A percentile compares a stretch with the other conserved stretches of the same genome.
Conservation (phyloP, 30 jellyfish, hydroid and myxozoan species). For the Sanderia malayensis region DNA sequence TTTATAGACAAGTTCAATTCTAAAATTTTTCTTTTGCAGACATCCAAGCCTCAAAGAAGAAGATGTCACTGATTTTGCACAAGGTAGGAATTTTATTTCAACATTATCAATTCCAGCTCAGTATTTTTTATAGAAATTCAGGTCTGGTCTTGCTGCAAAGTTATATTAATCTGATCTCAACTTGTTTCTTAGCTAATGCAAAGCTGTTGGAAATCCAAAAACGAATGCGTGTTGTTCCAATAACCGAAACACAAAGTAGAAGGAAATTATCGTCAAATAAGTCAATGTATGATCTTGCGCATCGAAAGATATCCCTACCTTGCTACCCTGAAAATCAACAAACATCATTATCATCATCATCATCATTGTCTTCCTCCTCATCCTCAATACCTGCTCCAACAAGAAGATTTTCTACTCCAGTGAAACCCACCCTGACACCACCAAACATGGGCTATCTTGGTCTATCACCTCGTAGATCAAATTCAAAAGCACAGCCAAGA, state of each 20-base stretch:
- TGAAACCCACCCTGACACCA: constrained; percentile 45
- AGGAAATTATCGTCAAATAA: constrained; percentile 12
- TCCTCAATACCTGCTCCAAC: too few species aligned
- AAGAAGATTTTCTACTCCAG: constrained; percentile 30
- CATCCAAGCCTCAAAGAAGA: constrained; percentile 90
- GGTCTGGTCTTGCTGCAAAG: too few species aligned
- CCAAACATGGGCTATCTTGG: constrained; percentile 77
- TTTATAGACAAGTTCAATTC: too few species aligned
- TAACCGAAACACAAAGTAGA: constrained; percentile 30
- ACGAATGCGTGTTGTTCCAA: constrained; percentile 63
- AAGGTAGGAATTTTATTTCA: constrained; percentile 68
- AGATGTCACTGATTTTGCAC: constrained; percentile 44
- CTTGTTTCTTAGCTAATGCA: constrained; percentile 41
- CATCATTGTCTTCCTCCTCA: too few species aligned
- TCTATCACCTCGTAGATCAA: constrained; percentile 29
- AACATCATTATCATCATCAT: too few species aligned
- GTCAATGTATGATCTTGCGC: constrained; percentile 41
- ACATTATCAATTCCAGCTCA: too few species aligned
- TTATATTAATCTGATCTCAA: too few species aligned
- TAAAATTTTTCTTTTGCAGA: constrained; percentile 43
- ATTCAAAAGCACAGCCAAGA: neutral
- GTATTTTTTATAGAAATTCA: too few species aligned
- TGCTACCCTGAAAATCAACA: too few species aligned
- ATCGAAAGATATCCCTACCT: constrained; percentile 33
- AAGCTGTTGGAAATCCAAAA: constrained; percentile 48